A percentile compares a stretch with the other conserved stretches of the same genome.
These are phyloP conservation scores for Dipodomys spectabilis DNA, from an alignment of 2,113 vertebrate genomes.

Conservation along the genomic window DNA sequence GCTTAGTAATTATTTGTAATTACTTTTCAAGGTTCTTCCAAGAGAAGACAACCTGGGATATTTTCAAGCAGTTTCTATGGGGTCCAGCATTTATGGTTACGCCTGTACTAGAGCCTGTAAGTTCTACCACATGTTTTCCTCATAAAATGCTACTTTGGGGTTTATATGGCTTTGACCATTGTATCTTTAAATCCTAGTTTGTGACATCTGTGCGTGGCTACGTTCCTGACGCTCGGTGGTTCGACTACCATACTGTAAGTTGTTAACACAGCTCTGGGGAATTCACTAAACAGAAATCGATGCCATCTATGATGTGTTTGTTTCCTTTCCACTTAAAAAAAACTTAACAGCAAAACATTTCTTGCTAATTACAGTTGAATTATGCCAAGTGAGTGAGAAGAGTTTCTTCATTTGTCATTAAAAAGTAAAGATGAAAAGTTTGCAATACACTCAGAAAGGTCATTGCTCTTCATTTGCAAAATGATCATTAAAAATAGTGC, in stretches of 20 bases:
- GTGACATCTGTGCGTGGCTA: constrained; percentile 59
- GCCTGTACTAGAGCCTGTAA: constrained; percentile 87
- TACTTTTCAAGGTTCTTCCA: constrained; percentile 87
- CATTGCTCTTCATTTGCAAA: neutral
- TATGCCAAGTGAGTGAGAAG: neutral
- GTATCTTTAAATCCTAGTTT: constrained; percentile 62
- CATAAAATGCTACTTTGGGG: neutral
- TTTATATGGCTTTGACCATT: neutral
- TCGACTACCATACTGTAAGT: constrained; percentile 82
- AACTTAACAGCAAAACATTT: neutral
- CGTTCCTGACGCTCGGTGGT: constrained; percentile 80
- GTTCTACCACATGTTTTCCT: constrained; percentile 11
- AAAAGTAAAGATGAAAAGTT: neutral
- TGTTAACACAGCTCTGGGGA: constrained; percentile 14
- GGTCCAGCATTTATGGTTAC: constrained; percentile 92
- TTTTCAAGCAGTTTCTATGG: constrained; percentile 91
- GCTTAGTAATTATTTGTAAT: neutral
- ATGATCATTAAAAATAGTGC: neutral
- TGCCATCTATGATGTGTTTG: neutral
- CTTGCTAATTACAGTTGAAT: constrained; percentile 5
- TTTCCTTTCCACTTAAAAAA: neutral
- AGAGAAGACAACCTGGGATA: constrained; percentile 89
- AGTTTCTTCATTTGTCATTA: constrained; percentile 11
- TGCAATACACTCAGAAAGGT: neutral
- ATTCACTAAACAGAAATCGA: neutral